Evolutionary conservation across 2,113 vertebrate species (phyloP), one percentile per base, ranked within the genome.

Genomic region (Falcunculus frontatus): DNA sequence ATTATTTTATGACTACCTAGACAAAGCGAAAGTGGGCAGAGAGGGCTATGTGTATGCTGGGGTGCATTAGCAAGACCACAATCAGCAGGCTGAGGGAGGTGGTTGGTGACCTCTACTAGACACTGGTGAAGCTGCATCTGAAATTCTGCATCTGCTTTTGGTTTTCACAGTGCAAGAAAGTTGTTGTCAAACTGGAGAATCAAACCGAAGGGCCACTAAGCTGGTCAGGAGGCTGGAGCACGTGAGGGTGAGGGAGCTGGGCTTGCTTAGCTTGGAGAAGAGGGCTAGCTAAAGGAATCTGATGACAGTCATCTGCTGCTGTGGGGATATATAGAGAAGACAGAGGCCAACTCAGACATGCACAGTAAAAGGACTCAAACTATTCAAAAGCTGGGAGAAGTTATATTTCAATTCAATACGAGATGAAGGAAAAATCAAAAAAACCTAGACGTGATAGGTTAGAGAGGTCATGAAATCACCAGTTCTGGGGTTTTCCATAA

Each of bases 231-330:
- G 42, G 16, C 56, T 78, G 69, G 17, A 84, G 37, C 21, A 23
- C 3, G 0, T 2, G 15, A 84, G 25, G 2, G 17, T 1, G 3
- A 56, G 20, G 25, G 22, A 70, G 6, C 12, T 70, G 55, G 27
- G 2, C 27, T 81, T 87, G n/a, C 55, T 87, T 30, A 63, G 13
- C 35, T 72, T 82, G 56, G 60, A 78, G 56, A 62, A 67, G 42
- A 74, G 4, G 14, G 11, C 19, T 65, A 20, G 11, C 19, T 65
- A 20, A 84, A 25, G 44, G 21, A 57, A 52, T 65, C 13, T 77
- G n/a, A 29, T 57, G 7, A 15, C 6, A 57, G 10, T 41, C 20
- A 87, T 16, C 32, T 29, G 19, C 37, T 89, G 46, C 22, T 10
- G 4, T 14, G 11, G 20, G 10, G 7, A 0, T 35, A 3, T 41